Conservation (phyloP, 2,888 invertebrate genomes). For the Chalcosyrphus nemorum region DNA sequence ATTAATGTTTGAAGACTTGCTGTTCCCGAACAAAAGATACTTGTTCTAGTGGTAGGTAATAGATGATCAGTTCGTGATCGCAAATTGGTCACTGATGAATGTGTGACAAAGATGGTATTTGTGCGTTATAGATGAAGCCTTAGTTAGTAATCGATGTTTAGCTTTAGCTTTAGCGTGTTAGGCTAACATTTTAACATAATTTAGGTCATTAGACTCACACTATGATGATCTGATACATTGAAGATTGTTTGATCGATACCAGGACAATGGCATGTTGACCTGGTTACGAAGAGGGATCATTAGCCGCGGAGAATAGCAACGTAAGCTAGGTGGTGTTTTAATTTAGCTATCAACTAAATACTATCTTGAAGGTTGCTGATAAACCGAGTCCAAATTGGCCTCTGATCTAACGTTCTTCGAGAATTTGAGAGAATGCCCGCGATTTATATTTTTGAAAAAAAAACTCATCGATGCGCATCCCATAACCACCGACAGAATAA, state of each 20-base stretch:
- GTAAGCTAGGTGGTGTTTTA: too few relatives aligned
- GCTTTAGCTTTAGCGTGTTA: conserved; percentile 11
- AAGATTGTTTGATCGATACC: conserved; percentile 4
- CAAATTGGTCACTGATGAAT: conserved; percentile 15
- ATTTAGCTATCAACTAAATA: too few relatives aligned
- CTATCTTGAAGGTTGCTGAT: neutral
- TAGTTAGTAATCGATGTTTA: neutral
- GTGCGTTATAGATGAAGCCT: conserved; percentile 24
- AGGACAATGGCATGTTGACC: conserved; percentile 23
- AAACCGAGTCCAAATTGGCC: too few relatives aligned
- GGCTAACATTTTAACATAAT: neutral
- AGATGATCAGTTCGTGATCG: conserved; percentile 25
- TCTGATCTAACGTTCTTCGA: neutral
- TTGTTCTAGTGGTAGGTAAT: conserved; percentile 10
- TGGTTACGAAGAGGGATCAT: neutral
- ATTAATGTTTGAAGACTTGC: conserved; percentile 15
- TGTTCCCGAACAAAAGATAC: neutral
- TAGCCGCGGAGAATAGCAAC: neutral
- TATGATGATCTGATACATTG: neutral
- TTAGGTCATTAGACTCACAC: conserved; percentile 5
- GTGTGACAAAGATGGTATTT: conserved; percentile 27
- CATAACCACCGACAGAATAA: neutral
- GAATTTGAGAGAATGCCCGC: neutral
- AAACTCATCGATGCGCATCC: neutral
- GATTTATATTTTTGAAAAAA: neutral